A percentile compares a stretch with the other conserved stretches of the same genome.
phyloP scores from a whole-genome alignment of 2,113 vertebrate genomes.

The Irena cyanogastra region DNA sequence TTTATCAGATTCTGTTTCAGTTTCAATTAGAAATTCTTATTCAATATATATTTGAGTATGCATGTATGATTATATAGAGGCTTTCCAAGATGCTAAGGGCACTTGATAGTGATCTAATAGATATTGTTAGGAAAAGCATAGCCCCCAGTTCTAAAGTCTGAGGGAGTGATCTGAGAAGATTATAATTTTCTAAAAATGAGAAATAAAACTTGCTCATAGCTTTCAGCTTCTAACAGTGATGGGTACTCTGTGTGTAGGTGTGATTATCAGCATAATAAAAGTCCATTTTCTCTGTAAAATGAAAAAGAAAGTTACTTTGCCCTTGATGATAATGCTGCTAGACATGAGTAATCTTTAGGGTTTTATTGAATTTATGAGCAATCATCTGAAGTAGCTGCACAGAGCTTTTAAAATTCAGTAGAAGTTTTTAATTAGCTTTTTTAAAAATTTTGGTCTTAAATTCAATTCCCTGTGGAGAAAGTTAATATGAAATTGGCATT shows the following conservation, averaged over 20 bases:
- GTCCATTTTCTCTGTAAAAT: conserved; percentile 3
- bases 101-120: not conserved
- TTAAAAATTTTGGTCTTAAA: not conserved
- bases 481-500: not conserved
- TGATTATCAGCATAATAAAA: conserved; percentile 28
- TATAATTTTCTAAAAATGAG: not conserved
- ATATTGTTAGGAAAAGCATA: not conserved
- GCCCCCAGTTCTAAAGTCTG: not conserved
- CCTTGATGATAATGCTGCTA: not conserved
- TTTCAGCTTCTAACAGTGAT: not conserved
- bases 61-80: not conserved
- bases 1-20: not conserved
- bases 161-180: not conserved
- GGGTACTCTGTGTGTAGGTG: not conserved
- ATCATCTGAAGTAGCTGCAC: not conserved
- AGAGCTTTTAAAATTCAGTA: not conserved
- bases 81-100: not conserved
- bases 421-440: not conserved
- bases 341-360: not conserved
- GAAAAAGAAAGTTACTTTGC: conserved; percentile 13
- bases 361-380: conserved; percentile 27
- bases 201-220: not conserved
- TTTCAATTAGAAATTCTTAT: not conserved
- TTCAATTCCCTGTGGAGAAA: not conserved
- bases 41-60: not conserved